Conservation (phyloP, 2,113 vertebrate genomes). For the Dipodomys merriami region DNA sequence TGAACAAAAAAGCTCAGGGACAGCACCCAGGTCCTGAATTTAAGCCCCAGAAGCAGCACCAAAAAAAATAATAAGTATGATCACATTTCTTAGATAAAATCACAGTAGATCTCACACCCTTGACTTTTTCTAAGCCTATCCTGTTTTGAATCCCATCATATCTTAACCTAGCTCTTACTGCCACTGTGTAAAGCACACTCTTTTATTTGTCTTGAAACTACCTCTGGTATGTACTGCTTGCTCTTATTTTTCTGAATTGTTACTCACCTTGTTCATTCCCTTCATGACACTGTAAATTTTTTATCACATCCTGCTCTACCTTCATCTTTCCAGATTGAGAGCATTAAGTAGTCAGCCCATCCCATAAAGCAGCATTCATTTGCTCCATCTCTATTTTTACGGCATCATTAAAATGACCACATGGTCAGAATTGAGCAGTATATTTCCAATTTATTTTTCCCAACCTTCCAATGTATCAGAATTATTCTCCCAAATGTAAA, state of each 20-base stretch:
- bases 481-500: constrained; percentile 61
- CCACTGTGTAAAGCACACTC: not conserved
- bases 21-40: no score
- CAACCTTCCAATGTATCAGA: constrained; percentile 53
- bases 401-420: constrained; percentile 66
- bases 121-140: not conserved
- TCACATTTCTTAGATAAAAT: not conserved
- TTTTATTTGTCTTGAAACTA: constrained; percentile 53
- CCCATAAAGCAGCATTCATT: constrained; percentile 55
- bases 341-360: constrained; percentile 34
- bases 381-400: constrained; percentile 60
- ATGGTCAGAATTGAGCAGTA: constrained; percentile 47
- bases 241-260: constrained; percentile 48
- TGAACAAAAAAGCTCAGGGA: no score
- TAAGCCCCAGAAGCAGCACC: no score
- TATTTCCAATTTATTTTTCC: constrained; percentile 61
- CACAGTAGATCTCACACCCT: not conserved
- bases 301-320: constrained; percentile 43
- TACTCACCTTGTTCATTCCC: constrained; percentile 56
- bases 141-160: not conserved
- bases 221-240: not conserved
- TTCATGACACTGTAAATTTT: constrained; percentile 48
- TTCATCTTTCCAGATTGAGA: constrained; percentile 49
- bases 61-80: not conserved
- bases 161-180: constrained; percentile 25